Percentiles rank a stretch among this genome's conserved stretches.
Evolutionary conservation across 92 coral and sea anemone species (phyloP).

Genomic region (Parazoanthus swiftii): DNA sequence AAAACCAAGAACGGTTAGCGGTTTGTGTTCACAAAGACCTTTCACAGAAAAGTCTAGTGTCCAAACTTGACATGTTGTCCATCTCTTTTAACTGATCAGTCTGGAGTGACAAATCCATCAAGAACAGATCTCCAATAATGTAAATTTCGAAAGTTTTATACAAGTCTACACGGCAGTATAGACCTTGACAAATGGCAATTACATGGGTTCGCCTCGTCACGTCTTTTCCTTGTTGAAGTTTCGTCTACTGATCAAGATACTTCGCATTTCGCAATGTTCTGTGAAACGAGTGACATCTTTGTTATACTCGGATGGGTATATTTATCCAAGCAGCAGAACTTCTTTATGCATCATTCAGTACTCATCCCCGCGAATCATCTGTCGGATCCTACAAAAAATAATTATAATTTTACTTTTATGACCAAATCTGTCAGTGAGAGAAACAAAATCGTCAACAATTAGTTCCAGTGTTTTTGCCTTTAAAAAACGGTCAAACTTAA

Average conservation of each 20-base stretch:
- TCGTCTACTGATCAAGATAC: no score
- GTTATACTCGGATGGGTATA: neutral
- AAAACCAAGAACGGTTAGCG: no score
- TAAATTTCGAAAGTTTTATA: neutral
- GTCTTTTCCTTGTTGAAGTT: no score
- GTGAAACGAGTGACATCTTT: neutral
- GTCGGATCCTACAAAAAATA: slow-evolving; percentile 17
- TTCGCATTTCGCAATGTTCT: no score
- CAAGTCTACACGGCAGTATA: neutral
- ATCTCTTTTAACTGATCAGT: neutral
- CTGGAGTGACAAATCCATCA: neutral
- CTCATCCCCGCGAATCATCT: slow-evolving; percentile 28
- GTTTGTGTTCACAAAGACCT: slow-evolving; percentile 3
- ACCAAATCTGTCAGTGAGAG: no score
- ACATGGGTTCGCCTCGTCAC: no score
- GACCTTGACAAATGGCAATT: no score
- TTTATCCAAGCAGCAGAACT: neutral
- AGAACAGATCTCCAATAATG: neutral
- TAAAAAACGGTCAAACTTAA: no score
- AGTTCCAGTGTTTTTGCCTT: no score
- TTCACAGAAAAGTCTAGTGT: neutral
- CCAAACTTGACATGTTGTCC: neutral
- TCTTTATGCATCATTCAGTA: slow-evolving; percentile 18
- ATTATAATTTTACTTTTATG: no score
- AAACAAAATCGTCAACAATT: no score